These are phyloP conservation scores for Aldrovandia affinis DNA, from an alignment of 2,797 vertebrate genomes.

Conservation along the genomic window DNA sequence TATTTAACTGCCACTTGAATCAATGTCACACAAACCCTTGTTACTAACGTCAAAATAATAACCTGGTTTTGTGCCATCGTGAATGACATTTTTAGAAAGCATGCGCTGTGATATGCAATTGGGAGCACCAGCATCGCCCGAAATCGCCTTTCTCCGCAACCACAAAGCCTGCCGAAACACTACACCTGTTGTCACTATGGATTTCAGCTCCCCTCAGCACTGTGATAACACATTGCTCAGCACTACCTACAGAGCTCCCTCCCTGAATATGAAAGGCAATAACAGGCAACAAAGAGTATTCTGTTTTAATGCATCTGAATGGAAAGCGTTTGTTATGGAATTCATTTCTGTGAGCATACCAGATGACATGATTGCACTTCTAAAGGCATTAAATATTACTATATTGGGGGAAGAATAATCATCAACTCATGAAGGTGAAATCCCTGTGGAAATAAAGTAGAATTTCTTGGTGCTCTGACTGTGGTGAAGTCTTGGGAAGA, in stretches of 20 bases:
- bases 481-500: not conserved
- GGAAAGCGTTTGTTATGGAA: not conserved
- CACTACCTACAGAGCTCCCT: not conserved
- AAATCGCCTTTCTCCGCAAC: not conserved
- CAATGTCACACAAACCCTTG: not conserved
- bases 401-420: not conserved
- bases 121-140: no score
- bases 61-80: not conserved
- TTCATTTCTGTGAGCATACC: not conserved
- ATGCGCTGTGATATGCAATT: no score
- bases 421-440: constrained; percentile 4
- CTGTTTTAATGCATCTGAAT: not conserved
- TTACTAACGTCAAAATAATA: not conserved
- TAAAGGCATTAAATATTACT: not conserved
- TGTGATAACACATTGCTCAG: not conserved
- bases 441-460: not conserved
- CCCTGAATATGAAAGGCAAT: not conserved
- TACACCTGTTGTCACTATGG: not conserved
- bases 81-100: no score
- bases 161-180: not conserved
- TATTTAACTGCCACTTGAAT: not conserved
- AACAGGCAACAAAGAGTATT: not conserved
- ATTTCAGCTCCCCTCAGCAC: not conserved
- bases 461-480: not conserved
- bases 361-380: constrained; percentile 2